Evolutionary conservation across 2,888 invertebrate species (phyloP), one percentile per base, ranked within the genome.

Genomic region (Smittia sp.): DNA sequence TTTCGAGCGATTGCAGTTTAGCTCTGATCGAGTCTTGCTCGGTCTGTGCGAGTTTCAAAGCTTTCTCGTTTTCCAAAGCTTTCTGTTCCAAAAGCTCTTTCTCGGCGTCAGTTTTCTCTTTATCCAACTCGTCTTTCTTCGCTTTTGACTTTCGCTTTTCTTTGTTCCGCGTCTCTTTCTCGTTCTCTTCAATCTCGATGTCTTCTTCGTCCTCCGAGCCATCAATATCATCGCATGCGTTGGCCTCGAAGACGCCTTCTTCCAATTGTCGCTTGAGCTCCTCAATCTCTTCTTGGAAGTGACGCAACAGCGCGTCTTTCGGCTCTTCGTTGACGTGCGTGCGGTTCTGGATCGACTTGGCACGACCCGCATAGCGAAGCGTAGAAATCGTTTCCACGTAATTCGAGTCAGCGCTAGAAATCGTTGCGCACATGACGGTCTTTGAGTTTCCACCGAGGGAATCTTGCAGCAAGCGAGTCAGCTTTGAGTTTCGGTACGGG

Each of bases 381-480:
- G 98, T 98, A 79, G 96, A 97, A 76, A 98, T 92, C 0, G 97
- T 96, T 82, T 99, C 99, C 79, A 98, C 98, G 80, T 94, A 97
- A 84, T 99, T 98, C 75, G 91, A 86, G 79, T 95, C 95, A 0
- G 97, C 95, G 2, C 98, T 98, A n/a, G 98, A 97, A 52, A 98
- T 88, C 78, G 97, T 98, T 1, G 98, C 98, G 79, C 96, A 94
- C 95, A 95, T 95, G 18, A 95, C 90, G 22, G 96, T 96, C 84
- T 96, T 96, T 0, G 95, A 93, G 84, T 98, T 98, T 0, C 98
- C 98, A 1, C 98, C 98, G 0, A 99, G 85, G 0, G 98, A 98
- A 82, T 99, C 98, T 84, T 99, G 98, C 75, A 99, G 85, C 39
- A 97, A 83, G 11, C 97, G 83, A 0, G 99, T 99, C 38, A 99